phyloP scores from a whole-genome alignment of 2,113 vertebrate species.

The Numida meleagris region DNA sequence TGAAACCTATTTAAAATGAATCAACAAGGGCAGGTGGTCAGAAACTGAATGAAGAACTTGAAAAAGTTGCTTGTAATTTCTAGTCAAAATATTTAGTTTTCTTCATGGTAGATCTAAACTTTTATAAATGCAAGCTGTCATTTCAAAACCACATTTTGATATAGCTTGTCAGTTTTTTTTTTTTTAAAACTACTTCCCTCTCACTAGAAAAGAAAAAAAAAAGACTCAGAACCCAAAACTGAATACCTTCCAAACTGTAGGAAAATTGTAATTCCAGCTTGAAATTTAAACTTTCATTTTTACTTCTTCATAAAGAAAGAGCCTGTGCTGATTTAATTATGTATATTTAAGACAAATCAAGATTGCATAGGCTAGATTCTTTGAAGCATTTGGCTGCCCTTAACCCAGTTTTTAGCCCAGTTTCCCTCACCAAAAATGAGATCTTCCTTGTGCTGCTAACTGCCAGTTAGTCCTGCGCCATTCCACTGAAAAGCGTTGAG shows the following conservation, averaged over 20 bases:
- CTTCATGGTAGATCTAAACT: not conserved
- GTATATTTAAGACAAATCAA: not conserved
- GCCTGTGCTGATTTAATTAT: not conserved
- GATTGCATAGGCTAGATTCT: not conserved
- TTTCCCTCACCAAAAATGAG: not conserved
- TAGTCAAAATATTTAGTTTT: not conserved
- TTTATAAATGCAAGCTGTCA: not conserved
- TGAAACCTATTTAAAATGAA: not conserved
- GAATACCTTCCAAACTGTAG: not conserved
- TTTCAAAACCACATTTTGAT: constrained; percentile 35
- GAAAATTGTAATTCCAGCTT: not conserved
- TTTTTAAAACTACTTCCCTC: not conserved
- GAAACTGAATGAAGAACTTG: not conserved
- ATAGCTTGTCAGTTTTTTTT: not conserved
- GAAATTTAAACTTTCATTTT: not conserved
- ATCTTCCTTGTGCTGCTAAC: not conserved
- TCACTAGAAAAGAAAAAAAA: not conserved
- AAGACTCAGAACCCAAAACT: not conserved
- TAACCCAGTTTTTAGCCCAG: not conserved
- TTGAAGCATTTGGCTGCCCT: not conserved
- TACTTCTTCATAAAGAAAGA: not conserved
- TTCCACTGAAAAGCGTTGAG: not conserved
- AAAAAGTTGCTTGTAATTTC: not conserved
- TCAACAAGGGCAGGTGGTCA: not conserved
- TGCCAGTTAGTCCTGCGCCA: accelerated